Evolutionary conservation across 2,888 invertebrate genomes (phyloP).

Genomic region (Tenodera sinensis): DNA sequence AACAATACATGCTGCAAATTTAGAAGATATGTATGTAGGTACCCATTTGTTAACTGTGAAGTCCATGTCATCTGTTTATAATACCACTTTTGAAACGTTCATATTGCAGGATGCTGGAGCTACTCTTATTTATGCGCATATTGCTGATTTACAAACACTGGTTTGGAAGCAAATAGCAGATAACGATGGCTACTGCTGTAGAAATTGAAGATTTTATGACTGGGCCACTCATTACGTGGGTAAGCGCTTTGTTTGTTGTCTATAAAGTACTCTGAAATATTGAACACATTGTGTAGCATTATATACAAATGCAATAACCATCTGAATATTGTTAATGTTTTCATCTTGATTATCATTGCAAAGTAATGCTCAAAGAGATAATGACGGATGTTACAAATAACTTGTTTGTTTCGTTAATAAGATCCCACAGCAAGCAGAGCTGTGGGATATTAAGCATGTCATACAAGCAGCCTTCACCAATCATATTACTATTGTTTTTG

Average conservation of each 20-base stretch:
- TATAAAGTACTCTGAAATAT: background rate
- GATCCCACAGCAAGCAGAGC: too few relatives aligned
- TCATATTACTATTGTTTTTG: too few relatives aligned
- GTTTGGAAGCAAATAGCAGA: background rate
- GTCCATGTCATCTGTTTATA: too few relatives aligned
- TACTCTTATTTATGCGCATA: background rate
- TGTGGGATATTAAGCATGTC: too few relatives aligned
- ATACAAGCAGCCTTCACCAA: too few relatives aligned
- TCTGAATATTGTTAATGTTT: background rate
- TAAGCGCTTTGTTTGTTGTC: conserved; percentile 41
- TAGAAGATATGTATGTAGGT: too few relatives aligned
- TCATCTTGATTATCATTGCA: too few relatives aligned
- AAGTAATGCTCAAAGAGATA: background rate
- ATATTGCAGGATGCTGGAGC: background rate
- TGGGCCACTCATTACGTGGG: conserved; percentile 83
- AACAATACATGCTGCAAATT: too few relatives aligned
- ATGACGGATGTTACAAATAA: background rate
- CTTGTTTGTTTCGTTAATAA: too few relatives aligned
- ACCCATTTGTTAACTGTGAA: too few relatives aligned
- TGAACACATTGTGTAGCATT: background rate
- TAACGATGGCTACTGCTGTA: background rate
- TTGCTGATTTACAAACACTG: background rate
- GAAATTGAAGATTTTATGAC: conserved; percentile 72
- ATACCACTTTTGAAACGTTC: background rate
- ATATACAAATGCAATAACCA: background rate